Evolutionary conservation across 2,888 invertebrate species (phyloP).

Genomic region (Phlogophora meticulosa): DNA sequence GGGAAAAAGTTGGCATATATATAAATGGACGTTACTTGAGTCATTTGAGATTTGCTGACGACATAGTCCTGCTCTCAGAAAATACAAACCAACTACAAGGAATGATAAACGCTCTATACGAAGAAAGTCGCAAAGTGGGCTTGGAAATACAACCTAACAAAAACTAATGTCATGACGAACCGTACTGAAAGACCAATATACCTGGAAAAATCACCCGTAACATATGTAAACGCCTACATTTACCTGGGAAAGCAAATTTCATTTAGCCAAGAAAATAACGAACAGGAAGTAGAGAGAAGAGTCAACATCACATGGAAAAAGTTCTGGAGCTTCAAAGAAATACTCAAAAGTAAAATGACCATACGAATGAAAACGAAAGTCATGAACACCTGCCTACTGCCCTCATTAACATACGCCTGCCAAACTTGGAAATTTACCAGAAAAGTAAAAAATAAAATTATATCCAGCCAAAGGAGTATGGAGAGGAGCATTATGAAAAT

Average conservation of each 20-base stretch:
- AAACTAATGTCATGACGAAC: slow-evolving; percentile 8
- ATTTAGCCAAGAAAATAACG: not conserved
- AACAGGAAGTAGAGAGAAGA: too few species aligned
- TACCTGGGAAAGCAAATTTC: not conserved
- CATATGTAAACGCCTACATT: not conserved
- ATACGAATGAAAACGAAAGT: not conserved
- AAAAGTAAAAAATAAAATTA: too few species aligned
- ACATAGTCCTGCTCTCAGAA: slow-evolving; percentile 1
- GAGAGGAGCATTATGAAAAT: slow-evolving; percentile 33
- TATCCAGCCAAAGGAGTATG: slow-evolving; percentile 8
- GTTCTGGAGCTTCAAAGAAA: too few species aligned
- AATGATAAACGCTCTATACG: slow-evolving; percentile 1
- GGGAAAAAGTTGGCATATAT: not conserved
- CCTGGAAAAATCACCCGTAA: not conserved
- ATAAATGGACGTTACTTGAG: too few species aligned
- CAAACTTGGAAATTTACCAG: slow-evolving; percentile 2
- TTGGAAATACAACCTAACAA: not conserved
- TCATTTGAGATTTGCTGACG: too few species aligned
- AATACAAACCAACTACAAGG: not conserved
- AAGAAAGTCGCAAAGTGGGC: slow-evolving; percentile 1
- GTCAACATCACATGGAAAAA: too few species aligned
- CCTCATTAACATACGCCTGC: not conserved
- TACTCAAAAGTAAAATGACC: too few species aligned
- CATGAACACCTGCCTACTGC: slow-evolving; percentile 4
- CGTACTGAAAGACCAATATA: not conserved